phyloP scores from a whole-genome alignment of 2,888 invertebrate genomes.

The Zygothrica quintamaculata region DNA sequence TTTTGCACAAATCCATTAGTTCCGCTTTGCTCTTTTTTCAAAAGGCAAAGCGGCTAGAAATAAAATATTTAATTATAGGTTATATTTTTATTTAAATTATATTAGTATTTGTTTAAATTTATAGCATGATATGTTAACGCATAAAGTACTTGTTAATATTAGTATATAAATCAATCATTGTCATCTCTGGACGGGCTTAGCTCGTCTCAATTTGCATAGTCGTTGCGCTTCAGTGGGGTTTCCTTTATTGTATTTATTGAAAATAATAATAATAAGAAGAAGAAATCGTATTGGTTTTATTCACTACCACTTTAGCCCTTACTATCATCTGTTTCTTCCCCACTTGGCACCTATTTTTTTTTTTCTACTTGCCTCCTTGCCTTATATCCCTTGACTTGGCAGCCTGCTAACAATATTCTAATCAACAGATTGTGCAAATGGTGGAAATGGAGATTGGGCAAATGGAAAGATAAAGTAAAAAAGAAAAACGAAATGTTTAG shows the following conservation, averaged over 20 bases:
- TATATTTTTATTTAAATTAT: too few relatives aligned
- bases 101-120: background rate
- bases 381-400: background rate
- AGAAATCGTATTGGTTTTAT: conserved; percentile 3
- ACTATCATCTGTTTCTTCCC: background rate
- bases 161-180: background rate
- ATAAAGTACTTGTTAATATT: background rate
- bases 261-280: too few relatives aligned
- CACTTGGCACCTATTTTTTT: background rate
- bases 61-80: too few relatives aligned
- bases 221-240: conserved; percentile 27
- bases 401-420: conserved; percentile 45
- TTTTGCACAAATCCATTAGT: too few relatives aligned
- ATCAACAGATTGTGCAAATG: conserved; percentile 50
- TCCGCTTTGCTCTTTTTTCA: too few relatives aligned
- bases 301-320: background rate
- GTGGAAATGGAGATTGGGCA: conserved; percentile 34
- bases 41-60: too few relatives aligned
- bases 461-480: conserved; percentile 3
- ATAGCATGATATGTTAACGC: too few relatives aligned
- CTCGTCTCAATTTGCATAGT: background rate
- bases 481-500: background rate
- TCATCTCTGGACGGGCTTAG: background rate
- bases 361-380: background rate
- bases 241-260: too few relatives aligned